Conservation (phyloP, 2,797 vertebrate species). For the Arremon brunneinucha region DNA sequence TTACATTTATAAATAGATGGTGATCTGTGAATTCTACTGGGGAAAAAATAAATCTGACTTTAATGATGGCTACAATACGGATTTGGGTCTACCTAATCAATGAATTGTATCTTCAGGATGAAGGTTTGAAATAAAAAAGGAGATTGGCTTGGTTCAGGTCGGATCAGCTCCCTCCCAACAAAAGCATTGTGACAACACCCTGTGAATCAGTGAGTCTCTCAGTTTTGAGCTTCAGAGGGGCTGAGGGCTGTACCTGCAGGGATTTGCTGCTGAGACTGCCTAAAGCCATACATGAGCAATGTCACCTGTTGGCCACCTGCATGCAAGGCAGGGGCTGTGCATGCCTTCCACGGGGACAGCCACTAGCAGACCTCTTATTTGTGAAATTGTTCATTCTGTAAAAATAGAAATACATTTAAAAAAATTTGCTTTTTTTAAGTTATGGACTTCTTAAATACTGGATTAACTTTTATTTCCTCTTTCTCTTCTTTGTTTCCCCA, state of each 20-base stretch:
- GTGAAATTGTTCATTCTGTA: background rate
- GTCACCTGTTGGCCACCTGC: background rate
- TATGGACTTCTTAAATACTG: background rate
- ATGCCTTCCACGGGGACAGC: background rate
- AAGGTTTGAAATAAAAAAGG: background rate
- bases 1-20: background rate
- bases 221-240: background rate
- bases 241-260: background rate
- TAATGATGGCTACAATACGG: background rate
- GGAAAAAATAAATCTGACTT: background rate
- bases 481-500: background rate
- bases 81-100: background rate
- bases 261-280: background rate
- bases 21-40: background rate
- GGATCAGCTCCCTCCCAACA: background rate
- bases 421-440: background rate
- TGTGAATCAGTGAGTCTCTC: background rate
- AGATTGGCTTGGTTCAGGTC: background rate
- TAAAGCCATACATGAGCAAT: background rate
- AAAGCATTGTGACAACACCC: background rate
- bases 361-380: background rate
- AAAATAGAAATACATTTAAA: background rate
- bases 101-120: background rate
- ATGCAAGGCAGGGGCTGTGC: background rate
- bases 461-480: background rate